These are phyloP conservation scores for Acrobasis suavella DNA, from an alignment of 2,888 invertebrate genomes.

Conservation along the genomic window DNA sequence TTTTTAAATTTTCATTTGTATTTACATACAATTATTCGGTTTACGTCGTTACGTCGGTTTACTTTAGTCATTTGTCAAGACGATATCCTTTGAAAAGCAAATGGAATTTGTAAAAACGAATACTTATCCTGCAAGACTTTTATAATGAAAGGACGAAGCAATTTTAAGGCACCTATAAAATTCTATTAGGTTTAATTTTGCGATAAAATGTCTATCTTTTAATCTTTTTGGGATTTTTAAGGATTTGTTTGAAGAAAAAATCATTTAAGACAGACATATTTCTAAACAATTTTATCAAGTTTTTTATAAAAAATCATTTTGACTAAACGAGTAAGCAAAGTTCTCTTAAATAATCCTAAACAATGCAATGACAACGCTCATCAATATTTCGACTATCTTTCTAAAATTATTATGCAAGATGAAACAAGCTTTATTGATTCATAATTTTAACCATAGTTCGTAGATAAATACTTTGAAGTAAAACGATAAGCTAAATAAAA, in stretches of 20 bases:
- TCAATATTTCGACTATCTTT: no score
- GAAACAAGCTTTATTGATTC: no score
- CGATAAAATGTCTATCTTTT: constrained; percentile 1
- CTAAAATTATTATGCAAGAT: no score
- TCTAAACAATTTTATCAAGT: neutral
- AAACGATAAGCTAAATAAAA: no score
- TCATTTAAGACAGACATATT: neutral
- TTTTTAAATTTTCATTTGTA: neutral
- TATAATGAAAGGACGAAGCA: neutral
- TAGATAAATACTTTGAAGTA: no score
- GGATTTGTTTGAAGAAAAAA: neutral
- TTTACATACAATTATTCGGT: neutral
- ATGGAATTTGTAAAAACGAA: constrained; percentile 3
- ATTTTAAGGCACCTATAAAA: neutral
- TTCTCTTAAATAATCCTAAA: no score
- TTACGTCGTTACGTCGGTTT: no score
- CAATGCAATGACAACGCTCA: no score
- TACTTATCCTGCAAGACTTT: constrained; percentile 1
- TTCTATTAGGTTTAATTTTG: neutral
- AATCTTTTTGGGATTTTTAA: neutral
- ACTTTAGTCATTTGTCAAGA: neutral
- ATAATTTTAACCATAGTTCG: no score
- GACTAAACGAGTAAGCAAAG: no score
- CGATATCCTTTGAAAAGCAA: neutral
- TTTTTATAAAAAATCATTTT: neutral